These are phyloP conservation scores for Ophioninae sp. DNA, from an alignment of 2,888 invertebrate species.

Conservation along the genomic window DNA sequence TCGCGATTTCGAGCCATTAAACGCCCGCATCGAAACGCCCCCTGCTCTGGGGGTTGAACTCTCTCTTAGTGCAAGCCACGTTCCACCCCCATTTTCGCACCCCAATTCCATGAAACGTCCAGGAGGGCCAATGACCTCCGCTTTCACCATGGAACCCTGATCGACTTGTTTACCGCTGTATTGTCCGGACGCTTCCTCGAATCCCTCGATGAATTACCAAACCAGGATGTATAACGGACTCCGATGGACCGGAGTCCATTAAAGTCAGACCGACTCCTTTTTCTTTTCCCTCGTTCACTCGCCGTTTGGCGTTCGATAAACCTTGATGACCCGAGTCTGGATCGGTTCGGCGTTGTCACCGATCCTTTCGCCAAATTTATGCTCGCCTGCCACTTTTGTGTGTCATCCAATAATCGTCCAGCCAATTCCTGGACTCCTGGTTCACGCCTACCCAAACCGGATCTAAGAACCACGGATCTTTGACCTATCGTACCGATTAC, in stretches of 20 bases:
- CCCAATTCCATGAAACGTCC: slow-evolving; percentile 68
- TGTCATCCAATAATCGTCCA: slow-evolving; percentile 78
- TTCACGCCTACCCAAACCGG: slow-evolving; percentile 71
- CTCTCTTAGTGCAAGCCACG: slow-evolving; percentile 49
- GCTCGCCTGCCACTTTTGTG: slow-evolving; percentile 80
- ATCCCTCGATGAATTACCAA: neutral
- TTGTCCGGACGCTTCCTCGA: slow-evolving; percentile 73
- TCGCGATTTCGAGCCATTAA: slow-evolving; percentile 67
- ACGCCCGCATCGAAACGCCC: slow-evolving; percentile 72
- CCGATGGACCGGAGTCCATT: no score
- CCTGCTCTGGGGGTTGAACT: slow-evolving; percentile 70
- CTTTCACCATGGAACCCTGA: slow-evolving; percentile 72
- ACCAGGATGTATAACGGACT: neutral
- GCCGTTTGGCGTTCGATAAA: no score
- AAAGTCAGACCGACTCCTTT: no score
- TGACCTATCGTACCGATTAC: slow-evolving; percentile 53
- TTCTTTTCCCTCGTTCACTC: neutral
- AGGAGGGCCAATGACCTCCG: slow-evolving; percentile 69
- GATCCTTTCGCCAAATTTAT: slow-evolving; percentile 71
- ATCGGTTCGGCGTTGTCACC: neutral
- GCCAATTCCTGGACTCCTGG: slow-evolving; percentile 73
- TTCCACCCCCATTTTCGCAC: slow-evolving; percentile 73
- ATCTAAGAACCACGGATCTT: slow-evolving; percentile 65
- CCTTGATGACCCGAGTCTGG: no score
- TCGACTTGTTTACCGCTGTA: slow-evolving; percentile 80